Percentiles rank a stretch among this genome's conserved stretches.
phyloP scores from a whole-genome alignment of 2,797 vertebrate species.

The Hoplostethus atlanticus region DNA sequence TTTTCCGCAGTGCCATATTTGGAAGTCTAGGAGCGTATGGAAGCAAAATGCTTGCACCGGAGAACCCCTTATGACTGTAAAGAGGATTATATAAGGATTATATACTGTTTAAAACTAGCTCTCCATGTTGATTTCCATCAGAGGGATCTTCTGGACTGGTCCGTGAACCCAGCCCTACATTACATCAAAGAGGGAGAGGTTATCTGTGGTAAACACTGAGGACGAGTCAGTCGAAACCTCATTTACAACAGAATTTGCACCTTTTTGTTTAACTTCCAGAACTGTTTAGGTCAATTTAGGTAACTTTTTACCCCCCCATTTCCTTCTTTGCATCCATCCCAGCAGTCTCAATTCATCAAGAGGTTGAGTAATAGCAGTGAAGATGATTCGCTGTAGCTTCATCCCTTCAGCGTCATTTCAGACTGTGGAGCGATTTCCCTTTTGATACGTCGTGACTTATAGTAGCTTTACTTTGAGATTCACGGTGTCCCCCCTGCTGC shows the following conservation, averaged over 20 bases:
- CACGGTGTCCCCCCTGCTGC: not conserved
- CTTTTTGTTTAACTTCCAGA: no score
- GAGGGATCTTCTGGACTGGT: not conserved
- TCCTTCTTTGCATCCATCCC: not conserved
- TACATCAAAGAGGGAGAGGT: not conserved
- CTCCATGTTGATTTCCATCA: conserved; percentile 8
- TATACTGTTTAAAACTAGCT: not conserved
- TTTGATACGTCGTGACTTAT: not conserved
- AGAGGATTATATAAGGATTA: conserved; percentile 19
- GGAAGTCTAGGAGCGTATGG: conserved; percentile 9
- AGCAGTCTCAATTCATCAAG: not conserved
- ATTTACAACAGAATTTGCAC: no score
- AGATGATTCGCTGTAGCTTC: not conserved
- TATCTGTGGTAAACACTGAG: no score
- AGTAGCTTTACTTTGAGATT: not conserved
- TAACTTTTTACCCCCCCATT: not conserved
- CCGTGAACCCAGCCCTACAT: not conserved
- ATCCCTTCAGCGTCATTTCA: no score
- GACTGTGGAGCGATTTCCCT: no score
- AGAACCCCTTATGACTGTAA: conserved; percentile 8
- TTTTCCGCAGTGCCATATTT: conserved; percentile 23
- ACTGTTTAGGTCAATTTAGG: no score
- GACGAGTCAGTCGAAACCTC: no score
- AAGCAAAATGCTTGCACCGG: conserved; percentile 10
- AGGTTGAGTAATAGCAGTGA: not conserved